A percentile compares a stretch with the other conserved stretches of the same genome.
Conservation (phyloP, 2,888 invertebrate genomes). For the Agelastica alni region DNA sequence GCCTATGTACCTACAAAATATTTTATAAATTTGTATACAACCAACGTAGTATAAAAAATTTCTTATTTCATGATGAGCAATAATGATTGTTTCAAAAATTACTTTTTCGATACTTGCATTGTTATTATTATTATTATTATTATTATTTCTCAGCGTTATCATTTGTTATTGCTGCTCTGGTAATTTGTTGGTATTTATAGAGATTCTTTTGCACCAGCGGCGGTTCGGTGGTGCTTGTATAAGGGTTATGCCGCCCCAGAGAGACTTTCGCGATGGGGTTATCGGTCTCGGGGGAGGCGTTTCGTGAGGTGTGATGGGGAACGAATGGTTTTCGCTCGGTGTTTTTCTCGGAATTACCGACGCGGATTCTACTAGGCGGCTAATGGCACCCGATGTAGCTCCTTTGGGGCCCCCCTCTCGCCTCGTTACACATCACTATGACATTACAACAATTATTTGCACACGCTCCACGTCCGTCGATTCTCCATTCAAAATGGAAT, state of each 20-base stretch:
- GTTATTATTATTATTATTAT: no score
- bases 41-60: no score
- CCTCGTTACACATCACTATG: conserved; percentile 61
- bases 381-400: conserved; percentile 62
- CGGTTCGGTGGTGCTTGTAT: conserved; percentile 42
- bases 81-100: no score
- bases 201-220: conserved; percentile 36
- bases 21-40: no score
- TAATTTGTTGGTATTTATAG: conserved; percentile 6
- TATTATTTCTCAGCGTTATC: no score
- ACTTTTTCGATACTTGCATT: no score
- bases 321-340: conserved; percentile 49
- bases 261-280: conserved; percentile 62
- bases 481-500: no score
- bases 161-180: no score
- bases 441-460: conserved; percentile 50
- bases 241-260: conserved; percentile 58
- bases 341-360: conserved; percentile 51
- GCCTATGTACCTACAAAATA: no score
- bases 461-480: no score
- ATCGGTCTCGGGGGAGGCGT: conserved; percentile 61
- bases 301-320: conserved; percentile 55
- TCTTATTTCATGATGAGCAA: no score
- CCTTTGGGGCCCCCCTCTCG: conserved; percentile 46
- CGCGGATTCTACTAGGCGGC: conserved; percentile 52